Evolutionary conservation across 2,888 invertebrate species (phyloP), one percentile per base, ranked within the genome.

Genomic region (Polyploca ridens): DNA sequence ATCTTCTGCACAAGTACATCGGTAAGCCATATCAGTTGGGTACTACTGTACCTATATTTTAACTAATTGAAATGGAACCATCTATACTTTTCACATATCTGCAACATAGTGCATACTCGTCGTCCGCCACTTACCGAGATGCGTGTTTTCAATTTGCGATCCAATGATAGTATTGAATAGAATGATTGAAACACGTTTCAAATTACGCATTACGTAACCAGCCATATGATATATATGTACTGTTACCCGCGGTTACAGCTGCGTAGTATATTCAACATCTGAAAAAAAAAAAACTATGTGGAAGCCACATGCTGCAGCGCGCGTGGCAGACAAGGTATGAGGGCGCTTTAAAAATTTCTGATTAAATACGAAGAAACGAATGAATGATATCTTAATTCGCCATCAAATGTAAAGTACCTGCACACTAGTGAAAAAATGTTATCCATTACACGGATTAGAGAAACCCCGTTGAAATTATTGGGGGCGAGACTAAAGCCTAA

Each of bases 391-490:
- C 72, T 70, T 76, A 69, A n/a, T n/a, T n/a, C n/a, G n/a, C n/a
- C n/a, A n/a, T n/a, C n/a, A n/a, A n/a, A n/a, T n/a, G n/a, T n/a
- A n/a, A n/a, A n/a, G n/a, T n/a, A n/a, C n/a, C n/a, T n/a, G n/a
- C n/a, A n/a, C n/a, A n/a, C n/a, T n/a, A n/a, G n/a, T n/a, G n/a
- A n/a, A n/a, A n/a, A n/a, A n/a, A n/a, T n/a, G n/a, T n/a, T n/a
- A n/a, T n/a, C n/a, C n/a, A n/a, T n/a, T n/a, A 64, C 75, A 65
- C 66, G 70, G 65, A 72, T 75, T 77, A 79, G 74, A 66, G 66
- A 69, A 87, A 89, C 89, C 89, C 88, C 81, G 85, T 89, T 89
- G 89, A 75, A 75, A 79, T 78, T 86, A 90, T 89, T 85, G 86
- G 83, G 88, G 87, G 82, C 89, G 84, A 76, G 80, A 83, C 83